Base-by-base conservation (phyloP, 1,140 invertebrate genomes). In the Cataglyphis hispanica region DNA sequence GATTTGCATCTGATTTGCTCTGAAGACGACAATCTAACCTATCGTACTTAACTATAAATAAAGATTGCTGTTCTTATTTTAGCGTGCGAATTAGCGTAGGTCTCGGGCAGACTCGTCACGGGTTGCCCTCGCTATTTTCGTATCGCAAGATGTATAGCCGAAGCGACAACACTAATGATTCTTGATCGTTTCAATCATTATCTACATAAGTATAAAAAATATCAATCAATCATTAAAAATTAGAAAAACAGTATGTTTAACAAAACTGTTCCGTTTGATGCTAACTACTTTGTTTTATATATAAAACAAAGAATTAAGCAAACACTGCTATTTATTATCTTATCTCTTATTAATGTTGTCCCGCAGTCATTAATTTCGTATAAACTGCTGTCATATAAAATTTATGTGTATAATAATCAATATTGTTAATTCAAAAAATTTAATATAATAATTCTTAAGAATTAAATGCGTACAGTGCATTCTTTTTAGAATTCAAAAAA, bases 61-160 rank as follows among this genome's bases (percentile, higher is more conserved):
- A 92, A 90, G 84, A 84, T 88, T 86, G 86, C 67, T 64, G 90
- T 69, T 91, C 90, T 92, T 92, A 91, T 91, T 91, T 91, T 92
- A 92, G 91, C 87, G 77, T 85, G 84, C 84, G 81, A 92, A 92
- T 92, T 90, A 92, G 91, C 89, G 91, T 92, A 90, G 91, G 90
- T 91, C 91, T 91, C 90, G 81, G 86, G 67, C 84, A 91, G 87
- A 88, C 88, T 89, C 89, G 88, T 90, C 89, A 90, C 84, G 84
- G 90, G 78, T 46, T 87, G 78, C 74, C 86, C 84, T 90, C 74
- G 88, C 86, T 90, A 90, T 90, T 90, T 90, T 90, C 70, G 89
- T 90, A 87, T 60, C 77, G 76, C 58, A 40, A 61, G 64, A 76
- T 72, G 74, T 66, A 80, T 50, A 77, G 64, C 61, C 58, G 46